Percentiles rank a stretch among this genome's conserved stretches.
These are phyloP conservation scores for Calameuta pallipes DNA, from an alignment of 2,888 invertebrate species.

Conservation along the genomic window DNA sequence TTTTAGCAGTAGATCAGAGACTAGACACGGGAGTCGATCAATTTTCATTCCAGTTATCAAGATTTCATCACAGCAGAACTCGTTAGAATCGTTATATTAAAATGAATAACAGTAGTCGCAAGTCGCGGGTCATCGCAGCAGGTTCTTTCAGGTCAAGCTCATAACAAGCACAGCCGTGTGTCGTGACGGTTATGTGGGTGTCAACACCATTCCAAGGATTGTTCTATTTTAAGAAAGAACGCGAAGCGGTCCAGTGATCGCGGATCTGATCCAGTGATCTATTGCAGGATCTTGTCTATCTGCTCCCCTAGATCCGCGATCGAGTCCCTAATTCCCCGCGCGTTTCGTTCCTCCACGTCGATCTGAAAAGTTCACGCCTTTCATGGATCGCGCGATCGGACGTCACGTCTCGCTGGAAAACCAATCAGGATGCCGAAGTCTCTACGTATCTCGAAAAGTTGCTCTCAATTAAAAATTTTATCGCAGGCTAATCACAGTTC, in stretches of 20 bases:
- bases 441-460: background rate
- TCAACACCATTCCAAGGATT: conserved; percentile 32
- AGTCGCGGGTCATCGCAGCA: too few species aligned
- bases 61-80: too few species aligned
- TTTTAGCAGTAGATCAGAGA: too few species aligned
- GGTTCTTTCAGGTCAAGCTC: too few species aligned
- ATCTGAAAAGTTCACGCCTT: background rate
- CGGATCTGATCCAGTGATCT: conserved; percentile 32
- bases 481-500: background rate
- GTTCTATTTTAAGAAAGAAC: conserved; percentile 21
- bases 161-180: conserved; percentile 24
- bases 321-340: background rate
- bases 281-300: conserved; percentile 19
- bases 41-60: too few species aligned
- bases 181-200: conserved; percentile 42
- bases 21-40: too few species aligned
- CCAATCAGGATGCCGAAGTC: conserved; percentile 9
- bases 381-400: background rate
- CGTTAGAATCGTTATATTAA: too few species aligned
- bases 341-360: background rate
- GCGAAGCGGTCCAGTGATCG: conserved; percentile 25
- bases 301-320: too few species aligned
- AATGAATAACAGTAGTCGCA: too few species aligned
- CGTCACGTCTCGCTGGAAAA: conserved; percentile 16
- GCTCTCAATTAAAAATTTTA: conserved; percentile 1